These are phyloP conservation scores for Sphaeramia orbicularis DNA, from an alignment of 2,797 vertebrate species.

Conservation along the genomic window DNA sequence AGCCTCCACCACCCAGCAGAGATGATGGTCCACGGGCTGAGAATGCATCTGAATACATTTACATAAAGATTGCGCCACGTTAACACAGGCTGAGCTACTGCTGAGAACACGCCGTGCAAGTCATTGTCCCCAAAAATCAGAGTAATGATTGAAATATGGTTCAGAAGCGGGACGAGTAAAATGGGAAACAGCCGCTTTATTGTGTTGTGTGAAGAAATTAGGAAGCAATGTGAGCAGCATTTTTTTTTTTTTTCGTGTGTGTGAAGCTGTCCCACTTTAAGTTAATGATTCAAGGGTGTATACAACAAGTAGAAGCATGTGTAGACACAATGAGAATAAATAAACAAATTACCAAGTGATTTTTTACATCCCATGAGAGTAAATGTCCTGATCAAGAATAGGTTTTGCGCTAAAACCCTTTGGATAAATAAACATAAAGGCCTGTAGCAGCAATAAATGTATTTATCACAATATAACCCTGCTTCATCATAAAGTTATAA, in stretches of 20 bases:
- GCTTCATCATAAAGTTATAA: constrained; percentile 21
- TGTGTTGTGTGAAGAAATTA: constrained; percentile 24
- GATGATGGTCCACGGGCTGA: constrained; percentile 72
- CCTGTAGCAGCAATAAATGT: constrained; percentile 6
- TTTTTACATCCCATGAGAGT: constrained; percentile 22
- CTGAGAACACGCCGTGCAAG: constrained; percentile 54
- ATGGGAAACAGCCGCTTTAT: constrained; percentile 39
- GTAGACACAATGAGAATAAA: constrained; percentile 26
- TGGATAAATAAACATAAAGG: constrained; percentile 18
- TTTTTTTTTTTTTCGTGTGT: constrained; percentile 15
- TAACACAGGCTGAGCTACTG: constrained; percentile 62
- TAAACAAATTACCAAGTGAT: constrained; percentile 42
- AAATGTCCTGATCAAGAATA: constrained; percentile 36
- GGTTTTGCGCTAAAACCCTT: constrained; percentile 14
- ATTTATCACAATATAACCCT: constrained; percentile 23
- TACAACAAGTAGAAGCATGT: constrained; percentile 21
- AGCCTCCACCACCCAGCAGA: constrained; percentile 64
- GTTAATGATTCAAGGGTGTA: constrained; percentile 36
- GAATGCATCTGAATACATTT: constrained; percentile 87
- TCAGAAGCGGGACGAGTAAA: constrained; percentile 7
- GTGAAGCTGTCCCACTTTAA: constrained; percentile 27
- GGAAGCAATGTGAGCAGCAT: constrained; percentile 18
- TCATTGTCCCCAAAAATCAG: constrained; percentile 67
- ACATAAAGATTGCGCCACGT: constrained; percentile 82
- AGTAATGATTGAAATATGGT: constrained; percentile 57